Base-by-base conservation (phyloP, 2,113 vertebrate genomes). In the Orthonyx spaldingii region DNA sequence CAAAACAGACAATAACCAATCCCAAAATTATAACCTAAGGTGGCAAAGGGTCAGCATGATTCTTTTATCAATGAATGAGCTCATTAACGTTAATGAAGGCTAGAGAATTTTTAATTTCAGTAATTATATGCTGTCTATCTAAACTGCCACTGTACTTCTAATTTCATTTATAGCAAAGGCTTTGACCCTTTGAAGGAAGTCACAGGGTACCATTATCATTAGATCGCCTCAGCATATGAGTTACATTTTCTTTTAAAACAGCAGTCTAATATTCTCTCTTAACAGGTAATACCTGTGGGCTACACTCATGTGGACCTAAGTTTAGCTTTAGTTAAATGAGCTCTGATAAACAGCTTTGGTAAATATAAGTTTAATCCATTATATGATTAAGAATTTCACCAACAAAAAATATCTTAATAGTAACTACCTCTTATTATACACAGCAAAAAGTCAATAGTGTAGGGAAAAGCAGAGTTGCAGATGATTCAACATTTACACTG, bases 181-280 rank as follows among this genome's bases (percentile, higher is more conserved):
- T 59, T 76, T 75, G 49, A 87, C n/a, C 17, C 22, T 74, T 26
- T 55, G 13, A 91, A 16, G 49, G 30, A 85, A 95, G 14, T 50
- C 53, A 52, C 28, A 59, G 33, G 17, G 35, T 75, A 72, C 60
- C 27, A n/a, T 13, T 49, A 87, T 32, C 32, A 42, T 53, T 41
- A 87, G 24, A 55, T 3, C 61, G 63, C 50, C 21, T 19, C 0
- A 2, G 49, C 26, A 46, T 37, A 28, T 0, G 0, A 63, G 4
- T 19, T 35, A 24, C 2, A 52, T 57, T 84, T 56, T 70, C 23
- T 64, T 84, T 84, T 44, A 66, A 69, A 91, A 53, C 14, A 79
- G 18, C 39, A 85, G 17, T 16, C 44, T n/a, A 9, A 55, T n/a
- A 19, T 16, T 21, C 10, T 57, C 49, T 80, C 10, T 30, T 74